These are phyloP conservation scores for Drosophila mauritiana DNA, from an alignment of 1,140 invertebrate species.

Conservation along the genomic window DNA sequence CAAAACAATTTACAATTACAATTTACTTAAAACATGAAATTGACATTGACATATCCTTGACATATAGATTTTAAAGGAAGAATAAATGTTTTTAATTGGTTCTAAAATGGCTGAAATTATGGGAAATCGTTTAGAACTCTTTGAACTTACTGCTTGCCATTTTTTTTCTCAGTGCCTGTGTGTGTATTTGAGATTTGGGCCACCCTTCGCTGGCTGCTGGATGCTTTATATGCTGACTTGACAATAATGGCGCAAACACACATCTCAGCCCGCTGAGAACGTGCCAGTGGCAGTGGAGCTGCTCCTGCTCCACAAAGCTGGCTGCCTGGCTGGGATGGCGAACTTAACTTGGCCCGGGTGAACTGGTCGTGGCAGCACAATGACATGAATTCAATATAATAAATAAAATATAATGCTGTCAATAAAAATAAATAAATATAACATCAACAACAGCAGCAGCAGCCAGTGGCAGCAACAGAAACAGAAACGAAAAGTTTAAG, in stretches of 20 bases:
- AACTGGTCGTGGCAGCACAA: slow-evolving; percentile 74
- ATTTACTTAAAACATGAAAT: too few relatives aligned
- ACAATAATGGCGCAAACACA: slow-evolving; percentile 72
- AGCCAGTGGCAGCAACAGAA: slow-evolving; percentile 24
- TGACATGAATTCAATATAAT: slow-evolving; percentile 83
- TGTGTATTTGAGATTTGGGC: slow-evolving; percentile 17
- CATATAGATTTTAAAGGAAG: too few relatives aligned
- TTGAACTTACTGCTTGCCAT: too few relatives aligned
- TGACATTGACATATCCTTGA: too few relatives aligned
- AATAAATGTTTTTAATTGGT: too few relatives aligned
- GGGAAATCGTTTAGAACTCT: too few relatives aligned
- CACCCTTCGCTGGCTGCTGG: slow-evolving; percentile 42
- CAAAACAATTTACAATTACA: too few relatives aligned
- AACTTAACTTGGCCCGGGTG: slow-evolving; percentile 7
- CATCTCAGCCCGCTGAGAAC: slow-evolving; percentile 34
- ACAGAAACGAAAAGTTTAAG: slow-evolving; percentile 58
- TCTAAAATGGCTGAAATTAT: too few relatives aligned
- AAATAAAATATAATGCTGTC: slow-evolving; percentile 84
- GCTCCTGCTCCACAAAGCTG: slow-evolving; percentile 17
- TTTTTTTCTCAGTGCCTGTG: slow-evolving; percentile 5
- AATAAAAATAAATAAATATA: slow-evolving; percentile 83
- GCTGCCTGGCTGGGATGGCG: background rate
- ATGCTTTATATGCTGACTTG: slow-evolving; percentile 79
- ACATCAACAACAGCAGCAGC: slow-evolving; percentile 37
- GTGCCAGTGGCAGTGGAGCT: slow-evolving; percentile 19